Evolutionary conservation across 2,113 vertebrate genomes (phyloP).

Genomic region (Tinamus guttatus): DNA sequence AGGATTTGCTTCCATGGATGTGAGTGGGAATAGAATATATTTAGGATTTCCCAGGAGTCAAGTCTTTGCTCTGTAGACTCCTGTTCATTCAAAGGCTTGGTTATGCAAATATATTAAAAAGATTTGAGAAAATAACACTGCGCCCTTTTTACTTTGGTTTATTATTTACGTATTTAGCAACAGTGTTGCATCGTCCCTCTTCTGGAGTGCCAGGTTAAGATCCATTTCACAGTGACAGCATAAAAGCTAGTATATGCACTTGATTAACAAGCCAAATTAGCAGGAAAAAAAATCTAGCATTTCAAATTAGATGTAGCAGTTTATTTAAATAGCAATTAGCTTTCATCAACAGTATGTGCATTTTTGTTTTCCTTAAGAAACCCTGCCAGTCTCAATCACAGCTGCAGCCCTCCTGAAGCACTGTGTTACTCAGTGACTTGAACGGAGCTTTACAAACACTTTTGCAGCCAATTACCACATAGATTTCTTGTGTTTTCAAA

Average conservation of each 20-base stretch:
- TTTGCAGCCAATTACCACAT: neutral
- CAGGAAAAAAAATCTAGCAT: neutral
- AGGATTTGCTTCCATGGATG: constrained; percentile 27
- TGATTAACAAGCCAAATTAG: neutral
- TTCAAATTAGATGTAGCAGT: constrained; percentile 20
- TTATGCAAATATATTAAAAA: constrained; percentile 61
- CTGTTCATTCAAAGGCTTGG: constrained; percentile 42
- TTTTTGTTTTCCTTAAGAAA: constrained; percentile 50
- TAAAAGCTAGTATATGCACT: neutral
- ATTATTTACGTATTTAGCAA: constrained; percentile 50
- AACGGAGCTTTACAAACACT: neutral
- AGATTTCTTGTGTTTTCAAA: constrained; percentile 41
- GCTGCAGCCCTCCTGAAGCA: constrained; percentile 21
- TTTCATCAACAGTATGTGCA: neutral
- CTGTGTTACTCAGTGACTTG: neutral
- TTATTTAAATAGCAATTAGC: constrained; percentile 43
- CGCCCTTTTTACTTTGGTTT: constrained; percentile 24
- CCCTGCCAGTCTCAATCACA: neutral
- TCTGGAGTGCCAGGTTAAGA: neutral
- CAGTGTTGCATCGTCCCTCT: neutral
- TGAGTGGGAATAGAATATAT: constrained; percentile 57
- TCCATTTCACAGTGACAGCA: neutral
- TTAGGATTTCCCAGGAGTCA: constrained; percentile 63
- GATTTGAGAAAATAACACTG: constrained; percentile 18
- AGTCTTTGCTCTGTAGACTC: constrained; percentile 31